Conservation (phyloP, 1,140 invertebrate species). For the Plodia interpunctella region DNA sequence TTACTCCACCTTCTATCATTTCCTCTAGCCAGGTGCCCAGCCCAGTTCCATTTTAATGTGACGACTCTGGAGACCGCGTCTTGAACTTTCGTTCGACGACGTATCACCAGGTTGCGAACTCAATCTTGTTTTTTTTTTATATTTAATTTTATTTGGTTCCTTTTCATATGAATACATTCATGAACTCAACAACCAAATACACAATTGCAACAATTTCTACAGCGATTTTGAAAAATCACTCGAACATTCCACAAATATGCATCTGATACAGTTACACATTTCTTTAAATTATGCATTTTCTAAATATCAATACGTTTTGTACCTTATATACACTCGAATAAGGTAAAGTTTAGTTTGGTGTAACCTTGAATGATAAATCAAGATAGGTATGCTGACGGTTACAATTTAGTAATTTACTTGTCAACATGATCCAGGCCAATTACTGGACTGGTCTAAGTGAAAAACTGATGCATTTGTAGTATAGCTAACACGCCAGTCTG, state of each 20-base stretch:
- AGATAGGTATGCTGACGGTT: slow-evolving; percentile 45
- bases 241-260: neutral
- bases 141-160: no score
- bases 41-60: no score
- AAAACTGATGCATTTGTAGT: slow-evolving; percentile 9
- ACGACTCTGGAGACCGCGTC: no score
- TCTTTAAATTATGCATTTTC: slow-evolving; percentile 31
- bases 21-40: no score
- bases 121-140: no score
- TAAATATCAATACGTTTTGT: slow-evolving; percentile 4
- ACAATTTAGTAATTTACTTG: slow-evolving; percentile 64
- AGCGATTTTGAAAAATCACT: neutral
- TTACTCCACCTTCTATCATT: no score
- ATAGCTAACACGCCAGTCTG: no score
- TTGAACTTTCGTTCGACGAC: no score
- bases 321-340: neutral
- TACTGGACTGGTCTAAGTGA: slow-evolving; percentile 29
- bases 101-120: no score
- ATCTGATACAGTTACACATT: slow-evolving; percentile 43
- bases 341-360: neutral
- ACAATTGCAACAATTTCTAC: slow-evolving; percentile 30
- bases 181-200: slow-evolving; percentile 28
- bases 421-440: slow-evolving; percentile 55
- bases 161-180: no score
- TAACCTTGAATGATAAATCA: slow-evolving; percentile 40